Evolutionary conservation across 2,888 invertebrate species (phyloP), one percentile per base, ranked within the genome.

Genomic region (Acanthopleura granulata): DNA sequence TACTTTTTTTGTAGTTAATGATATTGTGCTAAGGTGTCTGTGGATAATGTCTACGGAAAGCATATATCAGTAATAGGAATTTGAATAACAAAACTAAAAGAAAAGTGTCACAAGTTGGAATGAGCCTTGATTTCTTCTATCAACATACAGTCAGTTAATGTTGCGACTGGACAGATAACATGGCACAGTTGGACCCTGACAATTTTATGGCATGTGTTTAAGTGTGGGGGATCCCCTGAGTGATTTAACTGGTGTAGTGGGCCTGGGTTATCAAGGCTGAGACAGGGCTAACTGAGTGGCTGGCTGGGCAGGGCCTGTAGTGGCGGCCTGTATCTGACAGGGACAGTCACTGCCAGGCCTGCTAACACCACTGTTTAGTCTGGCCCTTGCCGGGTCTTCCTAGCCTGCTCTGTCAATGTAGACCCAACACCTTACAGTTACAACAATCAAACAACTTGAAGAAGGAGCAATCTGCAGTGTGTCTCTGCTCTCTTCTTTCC

Each of bases 291-390:
- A 18, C 57, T n/a, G 57, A 22, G 57, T 9, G 57, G 22, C 57
- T 57, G 57, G 57, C 57, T 57, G 18, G 3, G 18, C 1, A 22
- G n/a, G n/a, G n/a, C 22, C n/a, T 9, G 57, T 57, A 6, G 57
- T 57, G 57, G 57, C 57, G 4, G n/a, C 22, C n/a, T n/a, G 57
- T 57, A 22, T 57, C 57, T 57, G 57, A 18, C 57, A 57, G n/a
- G 18, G 57, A 12, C 57, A n/a, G n/a, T 22, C 57, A 18, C 57
- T 57, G 57, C 57, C 12, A 18, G 57, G n/a, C 22, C 57, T 18
- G 22, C 57, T 22, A 18, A 57, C 57, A 57, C 57, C 57, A 57
- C 57, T 57, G 57, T 57, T 57, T 57, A 57, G 57, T 57, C 57
- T 57, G 22, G 57, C 57, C 57, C 22, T 18, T n/a, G 22, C 57